Evolutionary conservation across 2,888 invertebrate genomes (phyloP).

Genomic region (Netelia virgata): DNA sequence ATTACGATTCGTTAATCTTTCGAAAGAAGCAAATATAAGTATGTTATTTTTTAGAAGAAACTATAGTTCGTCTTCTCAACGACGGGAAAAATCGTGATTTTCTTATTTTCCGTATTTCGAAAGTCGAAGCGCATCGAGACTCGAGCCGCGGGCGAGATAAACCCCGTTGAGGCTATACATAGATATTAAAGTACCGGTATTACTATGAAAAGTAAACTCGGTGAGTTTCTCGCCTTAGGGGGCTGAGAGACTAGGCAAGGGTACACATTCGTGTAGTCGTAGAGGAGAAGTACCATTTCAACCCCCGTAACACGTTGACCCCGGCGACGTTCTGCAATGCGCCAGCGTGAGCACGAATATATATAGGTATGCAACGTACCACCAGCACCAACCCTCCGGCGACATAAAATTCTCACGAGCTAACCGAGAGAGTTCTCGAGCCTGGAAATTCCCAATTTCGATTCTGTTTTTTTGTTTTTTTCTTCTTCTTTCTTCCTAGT

Average conservation of each 20-base stretch:
- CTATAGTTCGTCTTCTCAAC: too few relatives aligned
- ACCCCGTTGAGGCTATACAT: background rate
- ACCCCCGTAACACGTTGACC: conserved; percentile 63
- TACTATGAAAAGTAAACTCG: conserved; percentile 56
- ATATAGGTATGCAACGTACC: conserved; percentile 67
- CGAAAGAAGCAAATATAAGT: too few relatives aligned
- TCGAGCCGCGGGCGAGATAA: background rate
- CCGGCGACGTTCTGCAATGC: conserved; percentile 72
- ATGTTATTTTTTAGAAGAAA: too few relatives aligned
- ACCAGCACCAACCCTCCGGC: conserved; percentile 42
- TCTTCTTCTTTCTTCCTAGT: background rate
- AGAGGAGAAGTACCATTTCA: conserved; percentile 36
- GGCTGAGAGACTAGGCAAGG: conserved; percentile 26
- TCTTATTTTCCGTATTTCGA: too few relatives aligned
- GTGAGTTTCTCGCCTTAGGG: conserved; percentile 70
- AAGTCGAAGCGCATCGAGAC: too few relatives aligned
- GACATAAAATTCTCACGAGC: conserved; percentile 25
- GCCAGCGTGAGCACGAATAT: conserved; percentile 66
- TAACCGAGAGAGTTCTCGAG: too few relatives aligned
- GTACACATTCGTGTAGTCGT: background rate
- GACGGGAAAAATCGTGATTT: too few relatives aligned
- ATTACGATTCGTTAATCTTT: background rate
- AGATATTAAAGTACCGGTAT: conserved; percentile 23
- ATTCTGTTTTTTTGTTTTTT: background rate
- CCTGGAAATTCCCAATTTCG: background rate